Base-by-base conservation (phyloP, 2,113 vertebrate genomes). In the Craseonycteris thonglongyai region DNA sequence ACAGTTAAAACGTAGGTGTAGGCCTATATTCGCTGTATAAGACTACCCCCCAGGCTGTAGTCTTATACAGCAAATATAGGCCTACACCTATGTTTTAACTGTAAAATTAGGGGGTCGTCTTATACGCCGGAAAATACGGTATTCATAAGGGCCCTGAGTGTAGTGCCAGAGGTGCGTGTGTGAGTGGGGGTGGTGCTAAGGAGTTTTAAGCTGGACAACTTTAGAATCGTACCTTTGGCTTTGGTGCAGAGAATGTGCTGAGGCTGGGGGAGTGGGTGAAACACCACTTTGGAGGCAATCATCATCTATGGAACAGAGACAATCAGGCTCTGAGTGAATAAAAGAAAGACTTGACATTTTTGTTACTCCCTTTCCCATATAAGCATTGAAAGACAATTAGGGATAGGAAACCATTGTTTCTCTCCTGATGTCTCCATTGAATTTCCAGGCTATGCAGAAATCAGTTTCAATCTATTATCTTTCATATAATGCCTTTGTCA, bases 311-410 rank as follows among this genome's bases (percentile, higher is more conserved):
- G 42, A 83, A 61, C 54, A 78, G 35, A 84, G 8, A 80, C 38
- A 80, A 0, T 33, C 33, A 51, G 69, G 15, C 51, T 78, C 56
- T 16, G 66, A 30, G 16, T n/a, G 54, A 47, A 15, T 51, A 69
- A 56, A n/a, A 78, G 40, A 56, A 33, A 93, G 81, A 63, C 82
- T 59, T 69, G 86, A 61, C 63, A 35, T 66, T 69, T 95, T 42
- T 91, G 28, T 79, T 88, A 40, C 24, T 83, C 38, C 9, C 13
- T 82, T 92, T 65, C 69, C 38, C 21, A 35, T 24, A 8, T 19
- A 42, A 88, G 26, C 83, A 93, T 47, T 79, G 28, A 92, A 68
- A 94, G 82, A 79, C 63, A 92, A 33, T 68, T 85, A 71, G 56
- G 88, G n/a, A 83, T 58, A 30, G 22, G 58, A 87, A 82, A 33